These are phyloP conservation scores for Petaurus breviceps DNA, from an alignment of 2,113 vertebrate genomes.

Conservation along the genomic window DNA sequence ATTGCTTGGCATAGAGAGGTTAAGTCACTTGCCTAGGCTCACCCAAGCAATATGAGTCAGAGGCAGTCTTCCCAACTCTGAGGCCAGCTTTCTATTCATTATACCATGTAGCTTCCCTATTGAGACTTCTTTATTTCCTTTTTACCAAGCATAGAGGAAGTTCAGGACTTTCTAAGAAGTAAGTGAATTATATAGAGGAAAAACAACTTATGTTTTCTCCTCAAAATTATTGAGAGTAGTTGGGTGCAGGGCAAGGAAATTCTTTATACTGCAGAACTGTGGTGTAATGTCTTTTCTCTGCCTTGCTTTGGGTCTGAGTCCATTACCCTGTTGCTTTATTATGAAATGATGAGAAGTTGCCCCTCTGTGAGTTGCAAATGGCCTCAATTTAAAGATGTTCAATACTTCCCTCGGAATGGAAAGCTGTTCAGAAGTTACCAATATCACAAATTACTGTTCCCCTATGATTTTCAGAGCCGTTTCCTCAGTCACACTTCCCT, in stretches of 20 bases:
- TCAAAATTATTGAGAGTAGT: background rate
- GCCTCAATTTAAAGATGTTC: background rate
- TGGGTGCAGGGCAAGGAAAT: background rate
- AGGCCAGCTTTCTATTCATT: background rate
- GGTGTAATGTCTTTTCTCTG: background rate
- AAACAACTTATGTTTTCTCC: background rate
- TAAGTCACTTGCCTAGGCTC: background rate
- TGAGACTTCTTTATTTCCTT: background rate
- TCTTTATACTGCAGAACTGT: background rate
- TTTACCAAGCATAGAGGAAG: background rate
- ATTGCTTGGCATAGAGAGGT: background rate
- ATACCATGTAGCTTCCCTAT: background rate
- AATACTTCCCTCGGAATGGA: background rate
- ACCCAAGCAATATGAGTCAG: background rate
- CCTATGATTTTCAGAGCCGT: background rate
- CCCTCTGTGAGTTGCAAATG: background rate
- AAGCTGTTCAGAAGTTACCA: background rate
- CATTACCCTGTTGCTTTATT: background rate
- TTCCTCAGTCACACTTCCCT: conserved; percentile 5
- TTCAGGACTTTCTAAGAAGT: background rate
- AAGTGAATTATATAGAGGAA: background rate
- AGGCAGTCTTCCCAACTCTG: background rate
- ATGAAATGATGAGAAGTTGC: background rate
- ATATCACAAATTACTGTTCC: background rate
- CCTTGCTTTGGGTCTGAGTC: background rate